Conservation (phyloP, 2,888 invertebrate species). For the Agelastica alni region DNA sequence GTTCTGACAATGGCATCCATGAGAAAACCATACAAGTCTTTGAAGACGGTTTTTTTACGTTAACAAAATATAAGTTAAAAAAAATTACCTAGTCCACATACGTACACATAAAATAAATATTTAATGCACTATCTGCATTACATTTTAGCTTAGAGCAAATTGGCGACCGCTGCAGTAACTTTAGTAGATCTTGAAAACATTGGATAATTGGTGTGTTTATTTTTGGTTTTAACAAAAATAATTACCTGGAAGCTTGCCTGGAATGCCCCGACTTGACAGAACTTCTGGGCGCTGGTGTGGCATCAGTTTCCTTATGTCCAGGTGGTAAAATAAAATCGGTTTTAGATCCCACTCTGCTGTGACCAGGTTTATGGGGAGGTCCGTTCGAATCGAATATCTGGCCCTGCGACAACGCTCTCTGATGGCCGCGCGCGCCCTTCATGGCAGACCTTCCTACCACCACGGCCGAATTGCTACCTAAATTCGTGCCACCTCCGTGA, state of each 20-base stretch:
- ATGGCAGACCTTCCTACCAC: slow-evolving; percentile 66
- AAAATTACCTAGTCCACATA: too few species aligned
- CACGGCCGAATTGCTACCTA: slow-evolving; percentile 54
- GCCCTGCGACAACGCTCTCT: slow-evolving; percentile 85
- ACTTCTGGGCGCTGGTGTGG: slow-evolving; percentile 50
- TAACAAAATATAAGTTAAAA: too few species aligned
- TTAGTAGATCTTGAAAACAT: too few species aligned
- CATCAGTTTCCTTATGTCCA: slow-evolving; percentile 73
- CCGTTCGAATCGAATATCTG: slow-evolving; percentile 69
- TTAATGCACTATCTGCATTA: too few species aligned
- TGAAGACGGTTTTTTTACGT: too few species aligned
- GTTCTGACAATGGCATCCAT: too few species aligned
- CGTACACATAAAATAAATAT: too few species aligned
- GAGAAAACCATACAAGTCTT: too few species aligned
- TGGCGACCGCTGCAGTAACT: too few species aligned
- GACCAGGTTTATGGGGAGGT: slow-evolving; percentile 61
- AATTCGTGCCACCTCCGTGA: slow-evolving; percentile 69
- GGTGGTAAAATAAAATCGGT: slow-evolving; percentile 89
- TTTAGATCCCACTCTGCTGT: slow-evolving; percentile 81
- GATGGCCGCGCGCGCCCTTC: slow-evolving; percentile 61
- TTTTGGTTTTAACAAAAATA: too few species aligned
- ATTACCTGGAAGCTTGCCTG: slow-evolving; percentile 68
- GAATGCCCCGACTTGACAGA: slow-evolving; percentile 68
- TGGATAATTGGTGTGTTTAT: too few species aligned
- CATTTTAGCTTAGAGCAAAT: too few species aligned